Percentiles rank a stretch among this genome's conserved stretches.
phyloP scores from a whole-genome alignment of 2,888 invertebrate genomes.

The Gari tellinella region DNA sequence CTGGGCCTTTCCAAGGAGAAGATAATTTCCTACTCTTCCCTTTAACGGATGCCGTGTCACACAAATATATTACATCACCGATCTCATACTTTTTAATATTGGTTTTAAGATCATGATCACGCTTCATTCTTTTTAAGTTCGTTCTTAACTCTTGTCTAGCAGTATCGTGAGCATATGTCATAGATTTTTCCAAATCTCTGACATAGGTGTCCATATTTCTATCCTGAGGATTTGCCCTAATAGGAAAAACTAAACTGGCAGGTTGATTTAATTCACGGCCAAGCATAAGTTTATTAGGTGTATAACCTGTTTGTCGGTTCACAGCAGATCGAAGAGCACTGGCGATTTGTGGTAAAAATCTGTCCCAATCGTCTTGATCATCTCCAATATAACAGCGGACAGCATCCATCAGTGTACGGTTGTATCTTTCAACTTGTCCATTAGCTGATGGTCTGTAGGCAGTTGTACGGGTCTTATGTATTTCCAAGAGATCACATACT shows the following conservation, averaged over 20 bases:
- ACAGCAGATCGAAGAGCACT: constrained; percentile 27
- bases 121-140: constrained; percentile 20
- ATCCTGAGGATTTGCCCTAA: no score
- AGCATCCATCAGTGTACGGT: no score
- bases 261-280: no score
- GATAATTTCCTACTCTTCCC: constrained; percentile 21
- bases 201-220: no score
- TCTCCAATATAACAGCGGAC: constrained; percentile 21
- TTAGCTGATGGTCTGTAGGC: constrained; percentile 49
- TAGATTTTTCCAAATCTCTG: no score
- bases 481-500: constrained; percentile 32
- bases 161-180: constrained; percentile 33
- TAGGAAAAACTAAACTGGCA: no score
- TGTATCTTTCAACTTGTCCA: constrained; percentile 40
- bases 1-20: constrained; percentile 47
- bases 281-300: constrained; percentile 37
- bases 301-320: constrained; percentile 41
- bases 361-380: constrained; percentile 32
- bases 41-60: constrained; percentile 27
- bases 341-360: constrained; percentile 22
- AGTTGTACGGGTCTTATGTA: constrained; percentile 45
- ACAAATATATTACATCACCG: constrained; percentile 40
- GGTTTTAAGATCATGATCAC: constrained; percentile 38
- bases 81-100: constrained; percentile 12
- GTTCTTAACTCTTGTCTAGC: constrained; percentile 27